phyloP scores from a whole-genome alignment of 2,113 vertebrate species.

The Pholis gunnellus region DNA sequence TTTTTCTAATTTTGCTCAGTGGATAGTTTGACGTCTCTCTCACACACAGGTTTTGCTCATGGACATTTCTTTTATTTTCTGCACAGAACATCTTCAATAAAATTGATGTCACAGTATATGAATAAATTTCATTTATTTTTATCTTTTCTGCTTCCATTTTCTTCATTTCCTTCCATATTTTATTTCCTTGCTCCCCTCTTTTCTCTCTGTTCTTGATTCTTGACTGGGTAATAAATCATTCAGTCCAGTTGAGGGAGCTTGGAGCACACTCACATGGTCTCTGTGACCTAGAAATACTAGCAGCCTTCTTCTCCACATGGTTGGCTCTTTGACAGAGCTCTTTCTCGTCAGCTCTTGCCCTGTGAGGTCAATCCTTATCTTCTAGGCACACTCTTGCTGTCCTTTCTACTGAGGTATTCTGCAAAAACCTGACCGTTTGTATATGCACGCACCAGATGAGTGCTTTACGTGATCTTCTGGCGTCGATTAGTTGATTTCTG shows the following conservation, averaged over 20 bases:
- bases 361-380: constrained; percentile 57
- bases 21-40: not conserved
- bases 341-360: constrained; percentile 44
- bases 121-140: constrained; percentile 41
- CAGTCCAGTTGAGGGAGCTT: constrained; percentile 61
- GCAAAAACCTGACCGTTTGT: not conserved
- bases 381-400: constrained; percentile 15
- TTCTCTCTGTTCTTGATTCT: constrained; percentile 52
- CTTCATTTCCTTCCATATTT: constrained; percentile 34
- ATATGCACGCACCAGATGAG: not conserved
- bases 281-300: constrained; percentile 68
- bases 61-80: constrained; percentile 17
- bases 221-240: constrained; percentile 73
- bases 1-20: not conserved
- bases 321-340: constrained; percentile 65
- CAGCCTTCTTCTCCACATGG: constrained; percentile 62
- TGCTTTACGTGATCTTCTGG: not conserved
- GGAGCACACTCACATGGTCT: constrained; percentile 53
- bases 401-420: not conserved
- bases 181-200: constrained; percentile 21
- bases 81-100: not conserved
- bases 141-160: constrained; percentile 22
- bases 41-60: not conserved
- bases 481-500: not conserved
- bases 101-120: constrained; percentile 2